Evolutionary conservation across 2,888 invertebrate species (phyloP).

Genomic region (Patella ulyssiponensis): DNA sequence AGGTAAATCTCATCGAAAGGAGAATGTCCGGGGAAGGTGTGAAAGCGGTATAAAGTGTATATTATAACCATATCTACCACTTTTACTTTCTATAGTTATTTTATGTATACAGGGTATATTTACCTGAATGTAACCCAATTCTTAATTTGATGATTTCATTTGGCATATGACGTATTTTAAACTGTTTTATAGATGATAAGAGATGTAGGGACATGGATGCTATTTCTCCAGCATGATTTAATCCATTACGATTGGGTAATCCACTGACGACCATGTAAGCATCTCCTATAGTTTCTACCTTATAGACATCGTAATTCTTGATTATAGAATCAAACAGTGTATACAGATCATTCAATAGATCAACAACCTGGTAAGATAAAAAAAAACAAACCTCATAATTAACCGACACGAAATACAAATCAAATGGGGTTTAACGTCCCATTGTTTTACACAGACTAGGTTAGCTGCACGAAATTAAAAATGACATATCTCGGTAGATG

Average conservation of each 20-base stretch:
- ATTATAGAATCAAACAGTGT: slow-evolving; percentile 96
- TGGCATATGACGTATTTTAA: slow-evolving; percentile 62
- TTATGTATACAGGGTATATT: slow-evolving; percentile 6
- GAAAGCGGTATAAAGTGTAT: no score
- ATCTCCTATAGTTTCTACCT: slow-evolving; percentile 78
- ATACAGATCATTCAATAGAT: slow-evolving; percentile 96
- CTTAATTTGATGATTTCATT: slow-evolving; percentile 61
- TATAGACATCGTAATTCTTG: slow-evolving; percentile 96
- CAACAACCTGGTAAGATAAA: slow-evolving; percentile 82
- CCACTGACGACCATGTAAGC: slow-evolving; percentile 71
- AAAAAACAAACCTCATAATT: background rate
- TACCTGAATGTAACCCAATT: slow-evolving; percentile 70
- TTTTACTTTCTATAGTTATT: no score
- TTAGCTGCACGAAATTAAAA: background rate
- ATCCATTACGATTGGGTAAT: slow-evolving; percentile 64
- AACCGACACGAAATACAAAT: background rate
- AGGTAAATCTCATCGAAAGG: no score
- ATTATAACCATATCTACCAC: no score
- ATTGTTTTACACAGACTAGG: slow-evolving; percentile 48
- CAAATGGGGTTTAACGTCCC: background rate
- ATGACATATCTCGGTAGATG: no score
- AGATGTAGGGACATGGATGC: slow-evolving; percentile 69
- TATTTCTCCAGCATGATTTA: slow-evolving; percentile 68
- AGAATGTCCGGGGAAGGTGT: no score
- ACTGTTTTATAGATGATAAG: slow-evolving; percentile 62